phyloP scores from a whole-genome alignment of 2,888 invertebrate genomes.

The Lochmaea capreae region DNA sequence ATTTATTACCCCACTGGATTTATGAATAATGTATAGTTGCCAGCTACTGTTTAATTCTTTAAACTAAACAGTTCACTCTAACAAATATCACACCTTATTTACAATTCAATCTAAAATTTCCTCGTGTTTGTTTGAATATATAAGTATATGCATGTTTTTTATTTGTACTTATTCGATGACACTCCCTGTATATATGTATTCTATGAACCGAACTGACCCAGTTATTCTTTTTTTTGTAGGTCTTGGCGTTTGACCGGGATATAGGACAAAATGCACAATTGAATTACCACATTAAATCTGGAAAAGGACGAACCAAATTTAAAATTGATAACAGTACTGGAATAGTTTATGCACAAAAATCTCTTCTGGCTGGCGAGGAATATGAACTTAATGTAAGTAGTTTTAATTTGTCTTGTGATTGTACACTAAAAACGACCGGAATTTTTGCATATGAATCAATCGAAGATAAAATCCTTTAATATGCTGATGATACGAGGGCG shows the following conservation, averaged over 20 bases:
- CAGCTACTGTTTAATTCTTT: too few species aligned
- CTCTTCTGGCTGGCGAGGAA: constrained; percentile 76
- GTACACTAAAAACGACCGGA: too few species aligned
- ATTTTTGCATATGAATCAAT: background rate
- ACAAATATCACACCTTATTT: too few species aligned
- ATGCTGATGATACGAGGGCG: too few species aligned
- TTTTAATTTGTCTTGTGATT: background rate
- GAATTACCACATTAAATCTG: constrained; percentile 83
- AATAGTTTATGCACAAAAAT: constrained; percentile 80
- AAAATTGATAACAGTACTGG: constrained; percentile 86
- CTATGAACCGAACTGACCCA: constrained; percentile 20
- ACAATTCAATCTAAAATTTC: too few species aligned
- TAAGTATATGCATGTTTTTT: too few species aligned
- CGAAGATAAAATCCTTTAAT: too few species aligned
- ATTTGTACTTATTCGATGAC: background rate
- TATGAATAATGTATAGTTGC: too few species aligned
- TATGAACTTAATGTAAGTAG: constrained; percentile 74
- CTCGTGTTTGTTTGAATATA: too few species aligned
- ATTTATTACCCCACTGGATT: too few species aligned
- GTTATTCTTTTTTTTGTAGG: constrained; percentile 65
- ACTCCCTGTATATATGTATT: constrained; percentile 16
- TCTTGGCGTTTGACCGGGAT: constrained; percentile 87
- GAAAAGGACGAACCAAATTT: constrained; percentile 82
- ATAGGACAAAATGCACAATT: constrained; percentile 84
- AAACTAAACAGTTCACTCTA: too few species aligned